Base-by-base conservation (phyloP, 2,797 vertebrate species). In the Martes flavigula region DNA sequence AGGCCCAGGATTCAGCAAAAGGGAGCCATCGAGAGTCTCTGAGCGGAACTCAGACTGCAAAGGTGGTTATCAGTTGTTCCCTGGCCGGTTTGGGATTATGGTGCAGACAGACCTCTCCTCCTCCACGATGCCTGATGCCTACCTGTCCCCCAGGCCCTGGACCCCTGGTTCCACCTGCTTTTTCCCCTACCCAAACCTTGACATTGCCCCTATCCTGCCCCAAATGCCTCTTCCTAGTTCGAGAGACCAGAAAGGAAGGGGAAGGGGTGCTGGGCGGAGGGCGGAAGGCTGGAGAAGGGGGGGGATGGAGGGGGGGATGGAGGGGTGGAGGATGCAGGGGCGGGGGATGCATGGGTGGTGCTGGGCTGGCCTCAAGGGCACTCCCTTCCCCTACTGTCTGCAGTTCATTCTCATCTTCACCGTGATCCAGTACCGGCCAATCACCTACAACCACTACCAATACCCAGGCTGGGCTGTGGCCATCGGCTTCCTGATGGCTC, bases 341-440 rank as follows among this genome's bases (percentile, higher is more conserved):
- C 7, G 7, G 72, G 38, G 38, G 21, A 27, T 73, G 23, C 25
- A 7, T 27, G 27, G 66, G n/a, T 18, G 9, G 40, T 38, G 48
- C 51, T 90, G 60, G 79, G 56, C 23, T 1, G 17, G 32, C 64
- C 91, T 96, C 85, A 62, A 1, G 62, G 2, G 38, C 84, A 83
- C 79, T 97, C 96, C 78, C 38, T 20, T 92, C 60, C 92, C 96
- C 97, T 18, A 66, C 83, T 91, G 81, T 94, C 92, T 93, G 72
- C 97, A 99, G 99, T 99, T 99, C 98, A 99, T 99, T 98, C 99
- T 99, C 98, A 98, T 99, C 98, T 99, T 99, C 99, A 99, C 99
- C 1, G 99, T 99, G 98, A 99, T 99, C 98, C 99, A 99, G 99
- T 99, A 99, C 98, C 99, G 98, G 95, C 99, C 99, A 72, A 99